These are phyloP conservation scores for Corapipo altera DNA, from an alignment of 2,113 vertebrate species.

Conservation along the genomic window DNA sequence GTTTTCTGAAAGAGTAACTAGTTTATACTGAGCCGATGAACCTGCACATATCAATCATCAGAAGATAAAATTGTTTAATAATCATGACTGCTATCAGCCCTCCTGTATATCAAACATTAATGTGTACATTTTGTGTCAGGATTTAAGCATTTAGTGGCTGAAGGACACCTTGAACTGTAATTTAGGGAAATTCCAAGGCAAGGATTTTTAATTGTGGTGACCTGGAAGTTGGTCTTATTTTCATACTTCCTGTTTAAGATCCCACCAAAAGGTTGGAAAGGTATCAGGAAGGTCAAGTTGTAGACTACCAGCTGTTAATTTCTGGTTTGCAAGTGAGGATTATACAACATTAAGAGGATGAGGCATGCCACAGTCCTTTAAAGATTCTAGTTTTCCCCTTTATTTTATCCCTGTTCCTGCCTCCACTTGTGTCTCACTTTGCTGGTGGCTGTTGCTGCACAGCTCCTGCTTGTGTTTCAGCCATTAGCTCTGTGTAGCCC, in stretches of 20 bases:
- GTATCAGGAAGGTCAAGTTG: neutral
- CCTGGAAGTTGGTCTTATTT: neutral
- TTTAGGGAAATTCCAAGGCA: neutral
- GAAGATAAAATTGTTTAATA: neutral
- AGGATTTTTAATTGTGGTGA: neutral
- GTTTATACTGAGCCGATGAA: neutral
- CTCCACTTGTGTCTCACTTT: neutral
- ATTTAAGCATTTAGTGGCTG: neutral
- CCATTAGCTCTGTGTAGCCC: neutral
- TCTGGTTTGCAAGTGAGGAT: neutral
- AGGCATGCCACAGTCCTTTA: neutral
- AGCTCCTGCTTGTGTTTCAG: neutral
- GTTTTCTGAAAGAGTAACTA: neutral
- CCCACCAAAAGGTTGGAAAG: neutral
- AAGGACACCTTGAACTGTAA: neutral
- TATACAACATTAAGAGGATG: neutral
- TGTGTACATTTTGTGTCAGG: accelerated
- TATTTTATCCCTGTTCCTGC: neutral
- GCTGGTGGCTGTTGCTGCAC: neutral
- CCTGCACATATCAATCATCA: neutral
- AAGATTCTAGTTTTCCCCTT: neutral
- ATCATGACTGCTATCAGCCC: neutral
- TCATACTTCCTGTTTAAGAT: neutral
- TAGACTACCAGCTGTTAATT: neutral
- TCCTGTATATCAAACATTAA: neutral